phyloP scores from a whole-genome alignment of 2,797 vertebrate species.

The Phaenicophaeus curvirostris region DNA sequence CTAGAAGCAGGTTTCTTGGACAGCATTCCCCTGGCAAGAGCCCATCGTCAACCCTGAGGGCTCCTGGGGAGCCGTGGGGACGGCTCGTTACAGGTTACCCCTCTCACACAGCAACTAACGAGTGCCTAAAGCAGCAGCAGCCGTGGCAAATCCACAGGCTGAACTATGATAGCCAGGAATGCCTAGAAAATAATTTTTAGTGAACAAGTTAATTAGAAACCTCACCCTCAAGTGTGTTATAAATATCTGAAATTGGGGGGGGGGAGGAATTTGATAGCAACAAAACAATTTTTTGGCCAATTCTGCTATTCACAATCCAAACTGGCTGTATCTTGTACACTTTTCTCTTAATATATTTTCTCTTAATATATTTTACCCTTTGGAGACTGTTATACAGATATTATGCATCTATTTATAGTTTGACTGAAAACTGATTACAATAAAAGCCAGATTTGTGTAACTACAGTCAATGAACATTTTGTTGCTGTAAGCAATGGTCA shows the following conservation, averaged over 20 bases:
- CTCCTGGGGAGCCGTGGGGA: background rate
- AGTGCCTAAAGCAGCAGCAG: background rate
- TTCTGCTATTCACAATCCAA: no score
- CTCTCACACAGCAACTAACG: background rate
- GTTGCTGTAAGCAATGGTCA: no score
- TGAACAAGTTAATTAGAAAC: background rate
- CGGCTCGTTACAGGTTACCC: background rate
- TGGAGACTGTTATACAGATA: no score
- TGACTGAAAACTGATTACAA: no score
- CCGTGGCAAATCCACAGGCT: background rate
- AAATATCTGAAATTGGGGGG: background rate
- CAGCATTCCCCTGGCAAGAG: background rate
- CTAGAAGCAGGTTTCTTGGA: background rate
- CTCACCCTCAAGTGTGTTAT: background rate
- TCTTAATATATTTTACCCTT: no score
- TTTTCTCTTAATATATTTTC: no score
- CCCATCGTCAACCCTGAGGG: rapidly evolving
- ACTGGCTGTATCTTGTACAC: no score
- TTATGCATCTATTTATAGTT: no score
- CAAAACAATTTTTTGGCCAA: no score
- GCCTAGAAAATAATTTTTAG: background rate
- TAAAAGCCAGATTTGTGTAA: no score
- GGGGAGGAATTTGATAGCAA: no score
- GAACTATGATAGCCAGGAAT: background rate
- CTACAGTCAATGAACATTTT: no score